Base-by-base conservation (phyloP, 2,888 invertebrate genomes). In the Pharmacophagus antenor region DNA sequence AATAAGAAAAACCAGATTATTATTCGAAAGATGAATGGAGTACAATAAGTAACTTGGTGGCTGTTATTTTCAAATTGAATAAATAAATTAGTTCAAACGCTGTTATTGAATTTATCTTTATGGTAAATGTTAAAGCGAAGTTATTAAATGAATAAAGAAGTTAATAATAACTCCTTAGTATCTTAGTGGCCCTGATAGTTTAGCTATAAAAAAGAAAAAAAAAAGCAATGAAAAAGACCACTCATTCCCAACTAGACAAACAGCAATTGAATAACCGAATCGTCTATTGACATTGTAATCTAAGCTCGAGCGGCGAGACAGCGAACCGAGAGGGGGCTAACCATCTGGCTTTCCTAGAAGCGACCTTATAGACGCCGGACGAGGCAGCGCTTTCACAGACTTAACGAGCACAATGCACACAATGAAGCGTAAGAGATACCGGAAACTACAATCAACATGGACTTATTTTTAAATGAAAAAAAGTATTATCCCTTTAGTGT, bases 361-460 rank as follows among this genome's bases (percentile, higher is more conserved):
- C 70, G 66, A 76, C 79, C 81, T 76, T 80, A 79, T 71, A 70
- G 64, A 64, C 69, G 65, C 66, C 77, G 76, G 74, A 76, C 71
- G 73, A 70, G 69, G 70, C 70, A 68, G 66, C 69, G 71, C 76
- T 73, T 74, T 72, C 74, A 76, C 69, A 72, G 66, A 47, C 55
- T 60, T 50, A 50, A 56, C 68, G 67, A 68, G 70, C 69, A 79
- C 76, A 79, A 79, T 72, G 72, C 68, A 76, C 70, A 85, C 82
- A 84, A 84, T 82, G 70, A 74, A 67, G 69, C 75, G 78, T 76
- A 79, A 81, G 70, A 79, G 77, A 84, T 75, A 82, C 85, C 84
- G 87, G 86, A 86, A 81, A 85, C 81, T 79, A 78, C 82, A 84
- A 85, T 84, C 80, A 80, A 76, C 76, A 78, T 74, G 73, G 77